Base-by-base conservation (phyloP, 2,797 vertebrate species). In the Microctenopoma steveboyesi region DNA sequence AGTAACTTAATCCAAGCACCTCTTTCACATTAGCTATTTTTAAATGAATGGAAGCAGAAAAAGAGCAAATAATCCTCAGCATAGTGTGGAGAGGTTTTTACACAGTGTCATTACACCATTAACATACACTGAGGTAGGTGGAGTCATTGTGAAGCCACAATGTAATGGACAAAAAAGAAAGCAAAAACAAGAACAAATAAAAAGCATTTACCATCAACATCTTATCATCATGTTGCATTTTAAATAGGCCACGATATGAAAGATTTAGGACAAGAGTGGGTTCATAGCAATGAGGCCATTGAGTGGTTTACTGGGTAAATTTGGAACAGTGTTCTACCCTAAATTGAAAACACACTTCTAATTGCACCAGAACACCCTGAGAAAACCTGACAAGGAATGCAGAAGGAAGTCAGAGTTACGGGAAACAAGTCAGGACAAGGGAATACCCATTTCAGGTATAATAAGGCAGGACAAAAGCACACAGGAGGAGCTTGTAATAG, bases 401-500 rank as follows among this genome's bases (percentile, higher is more conserved):
- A 69, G 33, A 56, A 22, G 45, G 16, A 54, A 35, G 33, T 7
- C 5, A 12, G 35, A 45, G 27, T 35, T 52, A 53, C 69, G 27
- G 9, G 4, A 35, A 74, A 79, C 81, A 77, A 76, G 76, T 78
- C 66, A 45, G 40, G 50, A 64, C 77, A 83, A n/a, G 69, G 50
- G 51, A 48, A 49, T 51, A 33, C 33, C 27, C n/a, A 25, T 43
- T 66, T 82, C 59, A 83, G 63, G 64, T 76, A 53, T 72, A 18
- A 46, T 9, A 37, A 22, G 18, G 40, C 2, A 4, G 61, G 16
- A 81, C 60, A 83, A 80, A 13, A 47, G 33, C 9, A 60, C 16
- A 46, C 48, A 50, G 14, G 50, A 10, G 28, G 14, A 65, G 39
- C 49, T 53, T 61, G 54, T 13, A 64, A 40, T 9, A 78, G 50